Percentiles rank a stretch among this genome's conserved stretches.
Conservation (phyloP, 2,888 invertebrate genomes). For the Chloroclysta siterata region DNA sequence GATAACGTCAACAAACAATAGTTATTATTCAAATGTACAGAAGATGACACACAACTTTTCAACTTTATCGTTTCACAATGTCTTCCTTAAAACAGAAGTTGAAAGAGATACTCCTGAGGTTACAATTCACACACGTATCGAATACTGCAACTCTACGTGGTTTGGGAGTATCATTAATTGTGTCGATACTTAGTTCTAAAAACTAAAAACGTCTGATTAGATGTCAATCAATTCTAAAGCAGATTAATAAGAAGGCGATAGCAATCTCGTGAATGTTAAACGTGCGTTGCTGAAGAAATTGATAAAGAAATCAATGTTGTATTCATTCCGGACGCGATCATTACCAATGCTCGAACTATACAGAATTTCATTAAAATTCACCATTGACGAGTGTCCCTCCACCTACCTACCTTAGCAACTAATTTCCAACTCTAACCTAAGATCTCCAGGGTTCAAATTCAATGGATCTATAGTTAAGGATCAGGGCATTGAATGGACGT, state of each 20-base stretch:
- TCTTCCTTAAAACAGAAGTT: too few species aligned
- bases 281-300: conserved; percentile 47
- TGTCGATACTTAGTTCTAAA: background rate
- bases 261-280: conserved; percentile 39
- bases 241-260: conserved; percentile 36
- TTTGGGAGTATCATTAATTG: background rate
- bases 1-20: too few species aligned
- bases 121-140: too few species aligned
- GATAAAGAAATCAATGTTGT: conserved; percentile 64
- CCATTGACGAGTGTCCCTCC: conserved; percentile 25
- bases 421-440: conserved; percentile 9
- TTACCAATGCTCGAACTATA: conserved; percentile 50
- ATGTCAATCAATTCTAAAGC: conserved; percentile 17
- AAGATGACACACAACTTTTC: too few species aligned
- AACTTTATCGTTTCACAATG: too few species aligned
- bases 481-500: conserved; percentile 46
- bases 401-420: background rate
- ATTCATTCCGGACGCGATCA: conserved; percentile 52
- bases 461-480: background rate
- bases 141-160: background rate
- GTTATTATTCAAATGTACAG: too few species aligned
- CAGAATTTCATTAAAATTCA: conserved; percentile 47
- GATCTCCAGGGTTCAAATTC: conserved; percentile 3
- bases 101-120: too few species aligned
- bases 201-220: conserved; percentile 1